Evolutionary conservation across 2,888 invertebrate genomes (phyloP), one percentile per base, ranked within the genome.

Genomic region (Erebia palarica): DNA sequence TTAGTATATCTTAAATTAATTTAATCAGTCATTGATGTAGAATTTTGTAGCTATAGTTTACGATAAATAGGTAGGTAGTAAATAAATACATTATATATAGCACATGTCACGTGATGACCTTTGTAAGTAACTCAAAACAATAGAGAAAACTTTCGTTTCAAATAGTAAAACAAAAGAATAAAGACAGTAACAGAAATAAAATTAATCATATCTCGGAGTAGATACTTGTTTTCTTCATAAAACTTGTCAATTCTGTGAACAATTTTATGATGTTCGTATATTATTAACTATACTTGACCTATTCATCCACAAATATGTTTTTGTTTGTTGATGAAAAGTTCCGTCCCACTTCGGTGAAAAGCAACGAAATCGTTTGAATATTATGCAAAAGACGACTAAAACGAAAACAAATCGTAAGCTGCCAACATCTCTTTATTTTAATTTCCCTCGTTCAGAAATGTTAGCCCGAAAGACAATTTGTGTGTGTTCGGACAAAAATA

Each of bases 191-290:
- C 11, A 18, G 18, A n/a, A 42, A 21, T 9, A 59, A 14, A 36
- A 0, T 7, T 36, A 36, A 36, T 36, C 36, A 36, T 36, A 59
- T n/a, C 42, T n/a, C n/a, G 11, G 13, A 47, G 59, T 42, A 36
- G 14, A 1, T 21, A n/a, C 36, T 59, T 42, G 59, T 59, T 42
- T 27, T 42, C 14, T 27, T 36, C 27, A 59, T 42, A 42, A 59
- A 59, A 59, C 42, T 59, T 42, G 9, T 14, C 59, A 59, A n/a
- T 59, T 59, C 59, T 59, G 59, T 59, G 59, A 42, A 59, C 42
- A 42, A 42, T 59, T 27, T 59, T 27, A 59, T 59, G 14, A 42
- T 14, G 14, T 59, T 59, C 36, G 36, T 59, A 42, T 18, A 55
- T 55, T 55, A 59, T 59, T 36, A 36, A 1, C 3, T 3, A 59